phyloP scores from a whole-genome alignment of 2,888 invertebrate genomes.

The Leptopilina syphax region DNA sequence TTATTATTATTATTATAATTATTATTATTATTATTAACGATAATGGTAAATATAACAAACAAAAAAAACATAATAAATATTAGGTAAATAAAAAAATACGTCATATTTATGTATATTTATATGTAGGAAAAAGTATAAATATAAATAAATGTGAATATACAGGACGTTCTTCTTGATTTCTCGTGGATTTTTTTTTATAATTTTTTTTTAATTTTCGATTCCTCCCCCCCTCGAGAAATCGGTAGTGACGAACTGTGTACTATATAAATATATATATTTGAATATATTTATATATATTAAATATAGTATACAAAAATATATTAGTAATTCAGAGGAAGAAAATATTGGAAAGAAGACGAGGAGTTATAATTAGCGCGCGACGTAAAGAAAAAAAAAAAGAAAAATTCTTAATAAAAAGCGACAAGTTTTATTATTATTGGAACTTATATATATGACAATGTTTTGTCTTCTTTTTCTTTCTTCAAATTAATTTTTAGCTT shows the following conservation, averaged over 20 bases:
- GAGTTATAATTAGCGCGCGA: conserved; percentile 46
- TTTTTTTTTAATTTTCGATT: not conserved
- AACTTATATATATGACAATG: conserved; percentile 58
- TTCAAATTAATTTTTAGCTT: conserved; percentile 41
- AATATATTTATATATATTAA: conserved; percentile 49
- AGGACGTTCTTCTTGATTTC: conserved; percentile 38
- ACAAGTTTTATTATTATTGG: conserved; percentile 56
- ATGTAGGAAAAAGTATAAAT: conserved; percentile 58
- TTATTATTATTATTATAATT: conserved; percentile 69
- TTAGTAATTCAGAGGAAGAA: conserved; percentile 61
- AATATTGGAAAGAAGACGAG: conserved; percentile 57
- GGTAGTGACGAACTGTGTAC: not conserved
- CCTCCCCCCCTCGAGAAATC: not conserved
- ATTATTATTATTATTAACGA: conserved; percentile 67
- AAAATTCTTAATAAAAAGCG: conserved; percentile 46
- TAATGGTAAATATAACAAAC: conserved; percentile 72
- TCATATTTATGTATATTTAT: conserved; percentile 62
- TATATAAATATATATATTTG: conserved; percentile 10
- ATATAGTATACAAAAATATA: conserved; percentile 58
- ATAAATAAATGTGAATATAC: conserved; percentile 50
- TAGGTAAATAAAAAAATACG: conserved; percentile 69
- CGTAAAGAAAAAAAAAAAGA: conserved; percentile 33
- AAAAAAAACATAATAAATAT: conserved; percentile 72
- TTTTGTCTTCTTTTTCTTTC: conserved; percentile 57
- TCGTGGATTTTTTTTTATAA: not conserved